Conservation (phyloP, 2,888 invertebrate genomes). For the Aspidapion aeneum region DNA sequence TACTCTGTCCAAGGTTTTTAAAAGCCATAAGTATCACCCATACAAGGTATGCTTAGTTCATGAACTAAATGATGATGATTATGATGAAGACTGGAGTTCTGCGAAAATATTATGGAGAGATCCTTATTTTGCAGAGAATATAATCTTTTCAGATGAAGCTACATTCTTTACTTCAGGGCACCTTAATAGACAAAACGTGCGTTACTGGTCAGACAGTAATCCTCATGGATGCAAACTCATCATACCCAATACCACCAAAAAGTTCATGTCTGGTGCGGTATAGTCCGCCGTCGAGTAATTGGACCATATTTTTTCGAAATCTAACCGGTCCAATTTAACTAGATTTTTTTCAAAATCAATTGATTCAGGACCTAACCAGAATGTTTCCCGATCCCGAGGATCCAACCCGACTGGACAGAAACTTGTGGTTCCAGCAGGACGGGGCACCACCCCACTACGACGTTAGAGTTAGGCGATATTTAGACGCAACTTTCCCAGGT, state of each 20-base stretch:
- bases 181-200: background rate
- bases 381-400: background rate
- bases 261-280: slow-evolving; percentile 9
- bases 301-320: slow-evolving; percentile 2
- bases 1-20: background rate
- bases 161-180: background rate
- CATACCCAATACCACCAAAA: background rate
- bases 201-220: background rate
- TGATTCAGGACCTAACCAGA: slow-evolving; percentile 5
- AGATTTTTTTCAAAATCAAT: slow-evolving; percentile 1
- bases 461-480: background rate
- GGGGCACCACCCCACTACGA: background rate
- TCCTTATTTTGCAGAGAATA: background rate
- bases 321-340: slow-evolving; percentile 3
- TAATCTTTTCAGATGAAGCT: background rate
- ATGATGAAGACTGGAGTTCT: background rate
- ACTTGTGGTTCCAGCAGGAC: background rate
- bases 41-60: background rate
- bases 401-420: background rate
- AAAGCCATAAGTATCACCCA: background rate
- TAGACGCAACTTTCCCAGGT: slow-evolving; percentile 1
- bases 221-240: background rate
- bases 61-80: too few species aligned
- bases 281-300: slow-evolving; percentile 2
- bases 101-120: background rate